phyloP scores from a whole-genome alignment of 2,888 invertebrate species.

The Erebia palarica region DNA sequence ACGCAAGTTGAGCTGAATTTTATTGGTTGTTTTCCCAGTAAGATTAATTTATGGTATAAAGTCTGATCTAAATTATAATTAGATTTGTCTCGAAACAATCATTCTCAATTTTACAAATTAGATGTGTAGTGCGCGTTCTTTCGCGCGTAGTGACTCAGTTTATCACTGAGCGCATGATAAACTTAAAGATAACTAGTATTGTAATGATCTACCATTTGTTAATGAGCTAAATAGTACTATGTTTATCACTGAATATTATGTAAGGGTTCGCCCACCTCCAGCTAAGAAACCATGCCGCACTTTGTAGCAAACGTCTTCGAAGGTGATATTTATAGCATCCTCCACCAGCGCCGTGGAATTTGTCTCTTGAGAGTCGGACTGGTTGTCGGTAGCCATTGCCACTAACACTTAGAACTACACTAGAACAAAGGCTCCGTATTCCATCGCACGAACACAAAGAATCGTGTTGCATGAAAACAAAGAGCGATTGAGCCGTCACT shows the following conservation, averaged over 20 bases:
- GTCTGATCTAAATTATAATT: too few relatives aligned
- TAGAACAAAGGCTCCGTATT: constrained; percentile 48
- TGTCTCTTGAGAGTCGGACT: constrained; percentile 68
- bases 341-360: constrained; percentile 67
- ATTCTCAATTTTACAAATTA: neutral
- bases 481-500: constrained; percentile 49
- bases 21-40: neutral
- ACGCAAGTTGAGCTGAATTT: neutral
- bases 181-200: constrained; percentile 45
- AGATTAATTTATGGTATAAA: too few relatives aligned
- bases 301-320: constrained; percentile 85
- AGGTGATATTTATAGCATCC: constrained; percentile 84
- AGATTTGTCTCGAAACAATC: too few relatives aligned
- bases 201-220: constrained; percentile 37
- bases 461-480: constrained; percentile 65
- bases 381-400: constrained; percentile 64
- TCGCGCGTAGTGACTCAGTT: constrained; percentile 23
- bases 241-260: constrained; percentile 31
- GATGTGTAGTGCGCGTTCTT: neutral
- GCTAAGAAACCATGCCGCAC: constrained; percentile 83
- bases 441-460: constrained; percentile 68
- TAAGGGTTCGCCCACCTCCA: constrained; percentile 67
- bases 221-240: constrained; percentile 33
- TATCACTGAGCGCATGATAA: constrained; percentile 47
- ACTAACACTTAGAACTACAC: constrained; percentile 45